Conservation (phyloP, 2,113 vertebrate genomes). For the Callorhinus ursinus region DNA sequence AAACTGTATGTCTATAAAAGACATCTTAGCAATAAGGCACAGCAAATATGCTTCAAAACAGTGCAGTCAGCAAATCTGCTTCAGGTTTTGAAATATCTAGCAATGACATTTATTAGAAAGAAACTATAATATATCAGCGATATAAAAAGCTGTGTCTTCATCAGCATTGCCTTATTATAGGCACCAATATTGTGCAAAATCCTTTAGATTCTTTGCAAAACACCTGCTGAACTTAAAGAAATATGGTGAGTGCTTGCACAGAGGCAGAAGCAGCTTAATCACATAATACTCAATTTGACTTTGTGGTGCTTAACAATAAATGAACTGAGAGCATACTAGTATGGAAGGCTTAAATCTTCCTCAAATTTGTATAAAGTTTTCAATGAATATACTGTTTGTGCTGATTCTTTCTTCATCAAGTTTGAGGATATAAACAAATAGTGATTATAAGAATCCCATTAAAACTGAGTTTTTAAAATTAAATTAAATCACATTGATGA, state of each 20-base stretch:
- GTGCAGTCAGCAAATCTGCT: slow-evolving; percentile 88
- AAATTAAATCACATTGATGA: slow-evolving; percentile 27
- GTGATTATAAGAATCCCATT: slow-evolving; percentile 63
- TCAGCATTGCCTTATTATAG: slow-evolving; percentile 87
- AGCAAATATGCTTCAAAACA: slow-evolving; percentile 88
- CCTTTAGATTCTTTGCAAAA: slow-evolving; percentile 87
- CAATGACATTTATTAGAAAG: slow-evolving; percentile 90
- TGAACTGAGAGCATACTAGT: slow-evolving; percentile 79
- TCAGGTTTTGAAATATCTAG: slow-evolving; percentile 89
- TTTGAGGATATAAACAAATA: slow-evolving; percentile 63
- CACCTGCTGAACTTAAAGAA: slow-evolving; percentile 90
- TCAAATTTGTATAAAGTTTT: slow-evolving; percentile 79
- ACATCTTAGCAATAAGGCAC: slow-evolving; percentile 86
- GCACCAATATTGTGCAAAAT: slow-evolving; percentile 88
- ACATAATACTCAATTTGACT: slow-evolving; percentile 88
- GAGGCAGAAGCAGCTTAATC: slow-evolving; percentile 89
- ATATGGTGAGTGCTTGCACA: slow-evolving; percentile 85
- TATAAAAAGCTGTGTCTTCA: slow-evolving; percentile 88
- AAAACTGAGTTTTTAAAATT: slow-evolving; percentile 6
- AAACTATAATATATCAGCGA: slow-evolving; percentile 88
- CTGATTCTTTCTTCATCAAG: slow-evolving; percentile 66
- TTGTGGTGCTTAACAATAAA: slow-evolving; percentile 85
- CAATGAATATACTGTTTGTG: slow-evolving; percentile 57
- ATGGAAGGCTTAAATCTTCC: slow-evolving; percentile 82
- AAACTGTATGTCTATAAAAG: slow-evolving; percentile 89